Conservation (phyloP, 2,797 vertebrate genomes). For the Chelidonichthys spinosus region DNA sequence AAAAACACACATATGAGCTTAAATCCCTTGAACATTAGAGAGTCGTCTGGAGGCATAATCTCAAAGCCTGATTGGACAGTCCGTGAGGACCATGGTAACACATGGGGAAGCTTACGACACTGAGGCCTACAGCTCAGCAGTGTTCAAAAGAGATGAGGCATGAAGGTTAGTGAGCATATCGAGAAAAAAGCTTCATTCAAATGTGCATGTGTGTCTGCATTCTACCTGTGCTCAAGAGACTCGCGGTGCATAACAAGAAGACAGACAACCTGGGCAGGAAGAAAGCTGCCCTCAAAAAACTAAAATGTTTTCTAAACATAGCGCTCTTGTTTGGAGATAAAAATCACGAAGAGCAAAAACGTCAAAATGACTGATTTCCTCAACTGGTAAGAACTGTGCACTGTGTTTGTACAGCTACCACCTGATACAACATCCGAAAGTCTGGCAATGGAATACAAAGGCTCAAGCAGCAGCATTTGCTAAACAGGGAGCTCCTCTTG, state of each 20-base stretch:
- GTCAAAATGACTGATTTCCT: not conserved
- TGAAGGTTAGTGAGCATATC: not conserved
- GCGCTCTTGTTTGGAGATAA: conserved; percentile 15
- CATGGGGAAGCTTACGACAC: conserved; percentile 24
- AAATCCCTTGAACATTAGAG: conserved; percentile 30
- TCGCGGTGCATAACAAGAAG: conserved; percentile 40
- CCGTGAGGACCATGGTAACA: conserved; percentile 54
- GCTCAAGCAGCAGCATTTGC: not conserved
- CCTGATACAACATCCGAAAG: conserved; percentile 41
- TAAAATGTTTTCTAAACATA: conserved; percentile 37
- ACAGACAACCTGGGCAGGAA: conserved; percentile 12
- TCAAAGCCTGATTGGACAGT: conserved; percentile 41
- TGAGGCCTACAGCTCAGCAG: conserved; percentile 23
- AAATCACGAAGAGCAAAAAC: not conserved
- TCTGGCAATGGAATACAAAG: conserved; percentile 9
- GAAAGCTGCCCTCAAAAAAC: not conserved
- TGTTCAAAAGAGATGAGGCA: conserved; percentile 12
- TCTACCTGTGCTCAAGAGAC: conserved; percentile 63
- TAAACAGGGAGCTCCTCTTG: conserved; percentile 21
- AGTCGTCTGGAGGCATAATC: conserved; percentile 36
- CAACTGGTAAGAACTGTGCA: not conserved
- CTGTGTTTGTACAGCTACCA: conserved; percentile 7
- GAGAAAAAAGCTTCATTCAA: not conserved
- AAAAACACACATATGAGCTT: conserved; percentile 9
- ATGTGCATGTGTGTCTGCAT: not conserved